phyloP scores from a whole-genome alignment of 2,113 vertebrate genomes.

The Vidua chalybeata region DNA sequence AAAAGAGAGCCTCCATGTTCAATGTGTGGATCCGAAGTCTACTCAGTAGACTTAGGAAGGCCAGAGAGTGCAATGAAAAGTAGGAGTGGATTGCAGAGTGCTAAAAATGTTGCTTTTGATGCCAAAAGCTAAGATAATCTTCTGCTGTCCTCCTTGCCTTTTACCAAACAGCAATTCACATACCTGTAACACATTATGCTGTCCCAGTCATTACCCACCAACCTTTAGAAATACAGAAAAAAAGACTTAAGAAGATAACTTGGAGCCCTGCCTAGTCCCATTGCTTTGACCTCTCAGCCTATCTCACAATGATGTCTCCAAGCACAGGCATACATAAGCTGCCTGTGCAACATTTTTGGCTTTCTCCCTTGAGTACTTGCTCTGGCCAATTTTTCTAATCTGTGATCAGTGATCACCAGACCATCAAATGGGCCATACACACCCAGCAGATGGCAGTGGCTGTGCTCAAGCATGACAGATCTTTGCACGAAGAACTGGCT shows the following conservation, averaged over 20 bases:
- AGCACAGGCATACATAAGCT: not conserved
- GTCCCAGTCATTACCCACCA: not conserved
- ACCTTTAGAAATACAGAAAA: not conserved
- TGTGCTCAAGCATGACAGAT: not conserved
- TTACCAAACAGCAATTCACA: not conserved
- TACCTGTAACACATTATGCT: accelerated
- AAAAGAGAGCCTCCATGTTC: not conserved
- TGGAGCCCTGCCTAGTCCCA: not conserved
- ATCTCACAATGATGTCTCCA: not conserved
- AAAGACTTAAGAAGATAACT: not conserved
- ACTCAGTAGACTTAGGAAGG: not conserved
- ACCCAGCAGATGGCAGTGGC: conserved; percentile 26
- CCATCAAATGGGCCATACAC: not conserved
- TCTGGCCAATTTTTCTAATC: conserved; percentile 19
- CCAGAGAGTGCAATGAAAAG: not conserved
- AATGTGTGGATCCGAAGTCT: not conserved
- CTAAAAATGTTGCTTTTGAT: not conserved
- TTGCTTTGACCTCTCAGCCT: not conserved
- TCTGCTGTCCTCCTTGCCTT: not conserved
- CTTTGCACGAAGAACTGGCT: not conserved
- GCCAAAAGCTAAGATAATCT: not conserved
- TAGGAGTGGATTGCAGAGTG: not conserved
- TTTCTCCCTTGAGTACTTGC: not conserved
- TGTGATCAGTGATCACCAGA: not conserved
- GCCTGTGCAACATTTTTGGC: not conserved